Evolutionary conservation across 2,888 invertebrate genomes (phyloP).

Genomic region (Xestia rhomboidea): DNA sequence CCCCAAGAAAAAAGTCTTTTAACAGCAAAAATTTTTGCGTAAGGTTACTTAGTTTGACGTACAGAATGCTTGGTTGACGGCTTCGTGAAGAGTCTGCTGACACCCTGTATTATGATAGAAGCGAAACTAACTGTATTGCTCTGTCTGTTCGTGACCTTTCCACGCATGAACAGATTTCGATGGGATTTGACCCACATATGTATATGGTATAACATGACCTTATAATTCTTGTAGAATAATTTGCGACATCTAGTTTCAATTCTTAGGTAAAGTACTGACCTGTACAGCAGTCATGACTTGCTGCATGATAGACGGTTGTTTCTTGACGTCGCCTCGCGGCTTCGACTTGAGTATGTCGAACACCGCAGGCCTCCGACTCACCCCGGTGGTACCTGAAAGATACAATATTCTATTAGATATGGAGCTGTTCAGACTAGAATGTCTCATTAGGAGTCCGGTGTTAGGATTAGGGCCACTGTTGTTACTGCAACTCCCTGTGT

Average conservation of each 20-base stretch:
- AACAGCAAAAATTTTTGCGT: no score
- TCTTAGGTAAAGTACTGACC: slow-evolving; percentile 81
- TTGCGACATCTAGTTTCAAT: not conserved
- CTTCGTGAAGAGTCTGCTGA: no score
- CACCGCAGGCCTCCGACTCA: slow-evolving; percentile 93
- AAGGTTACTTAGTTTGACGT: no score
- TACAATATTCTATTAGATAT: not conserved
- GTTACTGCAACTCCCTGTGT: not conserved
- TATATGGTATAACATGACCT: no score
- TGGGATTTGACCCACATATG: no score
- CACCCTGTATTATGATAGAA: no score
- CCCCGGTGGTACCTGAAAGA: slow-evolving; percentile 91
- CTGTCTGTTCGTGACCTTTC: not conserved
- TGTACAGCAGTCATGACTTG: slow-evolving; percentile 96
- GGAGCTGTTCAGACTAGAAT: not conserved
- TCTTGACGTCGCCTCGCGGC: slow-evolving; percentile 80
- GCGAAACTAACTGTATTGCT: not conserved
- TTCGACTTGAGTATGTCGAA: slow-evolving; percentile 94
- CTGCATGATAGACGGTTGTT: slow-evolving; percentile 93
- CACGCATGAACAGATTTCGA: not conserved
- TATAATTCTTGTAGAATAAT: not conserved
- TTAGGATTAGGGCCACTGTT: not conserved
- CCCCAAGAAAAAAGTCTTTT: no score
- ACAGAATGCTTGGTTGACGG: no score
- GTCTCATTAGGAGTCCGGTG: not conserved